Evolutionary conservation across 1,140 invertebrate genomes (phyloP), one percentile per base, ranked within the genome.

Genomic region (Drosophila ohnishii): DNA sequence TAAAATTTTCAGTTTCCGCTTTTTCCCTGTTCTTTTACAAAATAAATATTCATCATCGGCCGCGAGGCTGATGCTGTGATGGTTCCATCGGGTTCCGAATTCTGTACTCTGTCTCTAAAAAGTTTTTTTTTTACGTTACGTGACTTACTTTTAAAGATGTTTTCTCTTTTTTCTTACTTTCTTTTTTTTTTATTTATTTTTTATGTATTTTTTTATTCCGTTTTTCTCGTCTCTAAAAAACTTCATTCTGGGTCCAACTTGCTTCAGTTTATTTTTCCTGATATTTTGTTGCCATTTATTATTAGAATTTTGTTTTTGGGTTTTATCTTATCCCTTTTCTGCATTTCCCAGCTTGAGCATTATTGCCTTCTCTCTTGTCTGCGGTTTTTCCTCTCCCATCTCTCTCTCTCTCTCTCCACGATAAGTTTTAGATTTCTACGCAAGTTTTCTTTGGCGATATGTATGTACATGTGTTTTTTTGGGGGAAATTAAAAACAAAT

Each of bases 191-290:
- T 47, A 5, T 47, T 57, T 16, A n/a, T 47, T 50, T 60, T 22
- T 37, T 14, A 6, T 2, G 45, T 13, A 1, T 37, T 74, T 25
- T 28, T 53, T 48, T 19, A 19, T 19, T 35, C 13, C 34, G n/a
- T 28, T 56, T 32, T 71, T 77, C 48, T 66, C 73, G n/a, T 69
- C 51, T 51, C 64, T 61, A 61, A 86, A 80, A 85, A 80, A 76
- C 75, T 70, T 87, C 83, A 65, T 83, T 70, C 79, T 86, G 83
- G 83, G 84, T 86, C 83, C 83, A 86, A 87, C 84, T 87, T 85
- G 77, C 66, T 85, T 87, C 83, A 79, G 84, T 87, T 87, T 80
- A 45, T 66, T 39, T 60, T 87, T 87, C 83, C 83, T 86, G 83
- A 86, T 86, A 86, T 86, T 80, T 85, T 80, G 81, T 85, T 85